These are phyloP conservation scores for Dipodomys stephensi DNA, from an alignment of 2,113 vertebrate species.

Conservation along the genomic window DNA sequence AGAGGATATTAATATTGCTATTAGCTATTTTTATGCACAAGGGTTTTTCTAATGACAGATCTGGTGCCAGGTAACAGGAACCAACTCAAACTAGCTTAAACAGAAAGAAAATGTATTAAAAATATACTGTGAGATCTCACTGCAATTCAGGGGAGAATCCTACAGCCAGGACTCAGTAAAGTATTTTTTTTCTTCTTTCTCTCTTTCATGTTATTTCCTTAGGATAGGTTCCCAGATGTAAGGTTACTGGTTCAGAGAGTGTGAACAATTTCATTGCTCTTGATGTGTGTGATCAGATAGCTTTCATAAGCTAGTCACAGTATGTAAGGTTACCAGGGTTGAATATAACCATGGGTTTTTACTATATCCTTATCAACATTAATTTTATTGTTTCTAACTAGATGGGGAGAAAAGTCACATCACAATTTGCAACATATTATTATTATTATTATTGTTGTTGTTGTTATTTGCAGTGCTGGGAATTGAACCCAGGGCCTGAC, in stretches of 20 bases:
- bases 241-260: slow-evolving; percentile 19
- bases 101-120: slow-evolving; percentile 32
- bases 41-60: not conserved
- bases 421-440: not conserved
- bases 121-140: not conserved
- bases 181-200: not conserved
- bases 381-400: not conserved
- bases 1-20: slow-evolving; percentile 38
- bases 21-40: slow-evolving; percentile 30
- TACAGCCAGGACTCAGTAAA: not conserved
- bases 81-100: slow-evolving; percentile 6
- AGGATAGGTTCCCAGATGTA: slow-evolving; percentile 40
- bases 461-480: not conserved
- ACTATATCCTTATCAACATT: not conserved
- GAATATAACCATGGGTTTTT: not conserved
- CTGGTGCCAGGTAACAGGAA: not conserved
- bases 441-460: not conserved
- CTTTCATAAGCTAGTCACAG: not conserved
- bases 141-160: slow-evolving; percentile 27
- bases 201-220: slow-evolving; percentile 49
- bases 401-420: not conserved
- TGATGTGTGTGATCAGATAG: not conserved
- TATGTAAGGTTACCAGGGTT: rapidly evolving
- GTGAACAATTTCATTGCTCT: slow-evolving; percentile 47
- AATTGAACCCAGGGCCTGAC: no score